Evolutionary conservation across 2,888 invertebrate genomes (phyloP), one percentile per base, ranked within the genome.

Genomic region (Chalcosyrphus nemorum): DNA sequence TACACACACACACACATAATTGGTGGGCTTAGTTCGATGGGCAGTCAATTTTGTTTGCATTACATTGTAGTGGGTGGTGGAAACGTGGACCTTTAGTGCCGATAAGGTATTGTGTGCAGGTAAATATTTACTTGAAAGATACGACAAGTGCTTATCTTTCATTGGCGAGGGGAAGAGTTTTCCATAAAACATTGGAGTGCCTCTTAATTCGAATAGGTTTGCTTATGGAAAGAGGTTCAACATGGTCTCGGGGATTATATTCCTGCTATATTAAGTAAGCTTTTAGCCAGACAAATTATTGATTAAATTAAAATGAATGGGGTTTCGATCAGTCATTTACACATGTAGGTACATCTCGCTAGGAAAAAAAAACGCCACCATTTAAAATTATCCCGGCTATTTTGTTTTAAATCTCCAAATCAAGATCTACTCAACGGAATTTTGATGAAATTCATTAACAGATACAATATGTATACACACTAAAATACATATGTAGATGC

Each of bases 31-130:
- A 38, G 50, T 63, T 57, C 47, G 65, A 66, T 56, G 27, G 56
- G 19, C 35, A 71, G 68, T 74, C 66, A 74, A 78, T 72, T 78
- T 68, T 61, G 70, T 59, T 70, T 80, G 41, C 72, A 63, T 66
- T 65, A 63, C 17, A 56, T 54, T 66, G 50, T 35, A 17, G 27
- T 19, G 52, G 66, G 43, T 59, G 38, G 24, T 24, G 24, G 24
- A 24, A 7, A 24, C 21, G 9, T 17, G 56, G 52, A 35, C 54
- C 17, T n/a, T 47, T 54, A 27, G 52, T 43, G 56, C 17, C 29
- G 17, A 41, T 17, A 29, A 70, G 70, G 72, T 61, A 66, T 66
- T 71, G 54, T 32, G 61, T 65, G 52, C 24, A 50, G 47, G 41
- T 45, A 71, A 77, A 81, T 81, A 77, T 81, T 76, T 70, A 52